A percentile compares a stretch with the other conserved stretches of the same genome.
phyloP scores from a whole-genome alignment of 2,797 vertebrate species.

The Setipinna tenuifilis region DNA sequence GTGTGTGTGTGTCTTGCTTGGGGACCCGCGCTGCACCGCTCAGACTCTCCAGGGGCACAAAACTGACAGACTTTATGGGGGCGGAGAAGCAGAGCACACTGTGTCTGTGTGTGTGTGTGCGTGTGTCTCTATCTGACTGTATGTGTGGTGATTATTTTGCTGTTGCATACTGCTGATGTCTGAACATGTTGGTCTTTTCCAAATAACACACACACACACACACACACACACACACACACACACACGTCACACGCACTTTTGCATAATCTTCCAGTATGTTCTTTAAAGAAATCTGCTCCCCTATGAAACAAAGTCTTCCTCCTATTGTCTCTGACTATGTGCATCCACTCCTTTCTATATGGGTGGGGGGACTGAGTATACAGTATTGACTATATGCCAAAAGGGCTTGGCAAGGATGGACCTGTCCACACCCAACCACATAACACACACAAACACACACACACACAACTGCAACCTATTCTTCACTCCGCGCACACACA shows the following conservation, averaged over 20 bases:
- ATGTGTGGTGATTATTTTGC: neutral
- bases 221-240: slow-evolving; percentile 35
- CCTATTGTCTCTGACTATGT: neutral
- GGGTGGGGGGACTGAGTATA: neutral
- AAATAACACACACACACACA: slow-evolving; percentile 34
- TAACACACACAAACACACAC: neutral
- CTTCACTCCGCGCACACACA: slow-evolving; percentile 20
- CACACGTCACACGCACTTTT: neutral
- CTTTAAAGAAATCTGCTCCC: neutral
- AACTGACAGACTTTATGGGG: slow-evolving; percentile 61
- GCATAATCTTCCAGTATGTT: neutral
- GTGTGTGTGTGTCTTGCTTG: neutral
- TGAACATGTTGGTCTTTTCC: neutral
- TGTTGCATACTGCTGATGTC: neutral
- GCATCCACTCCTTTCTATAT: neutral
- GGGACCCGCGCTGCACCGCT: slow-evolving; percentile 33
- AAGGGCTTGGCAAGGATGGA: neutral
- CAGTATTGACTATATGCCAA: neutral
- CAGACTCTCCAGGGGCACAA: slow-evolving; percentile 63
- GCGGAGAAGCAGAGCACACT: slow-evolving; percentile 35
- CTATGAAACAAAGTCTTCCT: neutral
- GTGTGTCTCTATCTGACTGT: neutral
- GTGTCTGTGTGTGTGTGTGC: neutral
- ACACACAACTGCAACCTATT: too few relatives aligned
- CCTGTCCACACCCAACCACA: neutral